Percentiles rank a stretch among this genome's conserved stretches.
These are phyloP conservation scores for Pelochelys cantorii DNA, from an alignment of 2,797 vertebrate species.

Conservation along the genomic window DNA sequence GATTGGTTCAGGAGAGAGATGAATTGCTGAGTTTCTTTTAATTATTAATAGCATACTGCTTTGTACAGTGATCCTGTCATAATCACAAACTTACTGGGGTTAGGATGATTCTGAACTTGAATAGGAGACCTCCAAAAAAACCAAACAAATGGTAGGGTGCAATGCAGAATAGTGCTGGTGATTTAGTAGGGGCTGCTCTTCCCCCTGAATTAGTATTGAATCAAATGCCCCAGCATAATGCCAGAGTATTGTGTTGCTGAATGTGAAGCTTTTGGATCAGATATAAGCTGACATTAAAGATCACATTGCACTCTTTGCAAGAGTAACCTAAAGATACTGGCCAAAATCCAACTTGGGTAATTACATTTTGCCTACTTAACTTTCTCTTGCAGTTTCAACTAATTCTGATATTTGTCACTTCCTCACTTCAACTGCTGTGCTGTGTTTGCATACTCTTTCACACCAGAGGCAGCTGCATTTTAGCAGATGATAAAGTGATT, in stretches of 20 bases:
- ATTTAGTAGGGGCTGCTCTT: neutral
- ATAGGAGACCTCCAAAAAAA: neutral
- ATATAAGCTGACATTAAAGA: slow-evolving; percentile 1
- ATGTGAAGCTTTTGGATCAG: neutral
- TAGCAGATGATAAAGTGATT: neutral
- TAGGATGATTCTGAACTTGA: neutral
- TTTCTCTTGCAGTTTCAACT: neutral
- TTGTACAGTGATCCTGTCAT: neutral
- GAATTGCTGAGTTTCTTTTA: neutral
- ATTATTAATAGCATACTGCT: neutral
- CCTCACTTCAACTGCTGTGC: accelerated
- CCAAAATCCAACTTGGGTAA: neutral
- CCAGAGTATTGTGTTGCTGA: neutral
- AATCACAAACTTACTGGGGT: neutral
- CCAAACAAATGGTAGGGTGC: neutral
- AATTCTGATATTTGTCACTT: neutral
- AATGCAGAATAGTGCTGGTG: neutral
- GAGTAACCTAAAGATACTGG: neutral
- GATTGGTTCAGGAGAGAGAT: neutral
- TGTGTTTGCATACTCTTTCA: neutral
- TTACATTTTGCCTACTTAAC: neutral
- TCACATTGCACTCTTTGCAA: neutral
- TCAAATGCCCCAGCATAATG: neutral
- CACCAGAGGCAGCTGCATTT: neutral
- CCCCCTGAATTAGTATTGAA: neutral